Base-by-base conservation (phyloP, 92 coral and sea anemone genomes). In the Phenganax subtilis region DNA sequence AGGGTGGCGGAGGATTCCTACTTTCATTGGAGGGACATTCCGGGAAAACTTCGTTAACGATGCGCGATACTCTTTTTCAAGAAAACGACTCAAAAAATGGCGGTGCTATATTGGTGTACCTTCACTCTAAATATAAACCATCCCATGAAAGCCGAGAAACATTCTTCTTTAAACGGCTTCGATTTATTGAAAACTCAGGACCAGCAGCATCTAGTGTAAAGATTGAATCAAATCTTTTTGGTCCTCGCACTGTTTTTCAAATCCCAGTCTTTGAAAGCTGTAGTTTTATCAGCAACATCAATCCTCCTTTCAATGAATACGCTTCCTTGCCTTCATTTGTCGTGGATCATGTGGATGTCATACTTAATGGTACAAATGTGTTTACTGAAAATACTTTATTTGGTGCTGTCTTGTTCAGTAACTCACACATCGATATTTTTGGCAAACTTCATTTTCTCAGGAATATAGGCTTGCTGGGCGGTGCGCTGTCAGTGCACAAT, bases 1-100 rank as follows among this genome's bases (percentile, higher is more conserved):
- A 96, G 65, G 87, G 87, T 11, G 99, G 99, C 0, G 99, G 99
- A 3, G 99, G 87, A 0, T 12, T 96, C 0, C 72, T 91, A 25
- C 71, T 84, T 17, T 75, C 96, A 0, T 75, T 88, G 52, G 86
- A 90, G 90, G 91, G 85, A 80, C 51, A 57, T 15, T 75, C 93
- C 10, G 75, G 72, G 12, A 59, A 72, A 37, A 84, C 85, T 7
- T 65, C 31, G 9, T 75, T 89, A 20, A 51, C 71, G 16, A 83
- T 96, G 56, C 80, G 81, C 12, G 80, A 89, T 58, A 64, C 85
- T 68, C 66, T 75, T n/a, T 65, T 96, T 51, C 62, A 84, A 9
- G 71, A 84, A 29, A 96, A 96, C 87, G 87, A 82, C 85, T 89
- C 92, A 8, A 86, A 91, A 5, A 71, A 93, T 57, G 99, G 96